phyloP scores from a whole-genome alignment of 2,797 vertebrate genomes.

The Lagorchestes hirsutus region DNA sequence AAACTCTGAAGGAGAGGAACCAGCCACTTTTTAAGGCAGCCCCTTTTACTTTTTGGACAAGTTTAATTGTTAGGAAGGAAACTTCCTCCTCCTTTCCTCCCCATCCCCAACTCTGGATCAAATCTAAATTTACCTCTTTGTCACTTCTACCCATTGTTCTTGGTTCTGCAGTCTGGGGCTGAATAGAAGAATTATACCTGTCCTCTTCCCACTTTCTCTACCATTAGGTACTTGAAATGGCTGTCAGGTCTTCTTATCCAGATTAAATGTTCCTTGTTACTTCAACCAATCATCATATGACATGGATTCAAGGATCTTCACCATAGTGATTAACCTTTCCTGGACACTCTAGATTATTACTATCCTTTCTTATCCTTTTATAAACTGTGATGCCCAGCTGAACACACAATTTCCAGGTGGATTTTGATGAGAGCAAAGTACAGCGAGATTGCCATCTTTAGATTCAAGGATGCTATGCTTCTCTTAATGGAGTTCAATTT shows the following conservation, averaged over 20 bases:
- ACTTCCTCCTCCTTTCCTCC: background rate
- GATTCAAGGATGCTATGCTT: background rate
- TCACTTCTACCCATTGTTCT: background rate
- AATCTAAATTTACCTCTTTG: background rate
- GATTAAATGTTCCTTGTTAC: background rate
- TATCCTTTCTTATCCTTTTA: background rate
- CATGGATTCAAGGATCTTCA: background rate
- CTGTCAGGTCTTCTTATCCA: background rate
- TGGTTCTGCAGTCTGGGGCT: background rate
- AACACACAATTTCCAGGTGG: background rate
- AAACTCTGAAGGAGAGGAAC: background rate
- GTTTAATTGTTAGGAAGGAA: background rate
- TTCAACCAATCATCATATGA: background rate
- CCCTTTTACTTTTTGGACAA: background rate
- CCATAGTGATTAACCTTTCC: background rate
- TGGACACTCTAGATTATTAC: background rate
- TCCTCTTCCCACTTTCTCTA: no score
- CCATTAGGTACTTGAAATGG: background rate
- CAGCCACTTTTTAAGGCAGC: background rate
- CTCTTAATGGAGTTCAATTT: no score
- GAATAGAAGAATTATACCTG: background rate
- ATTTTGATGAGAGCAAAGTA: background rate
- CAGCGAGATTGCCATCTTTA: background rate
- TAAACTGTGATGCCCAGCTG: background rate
- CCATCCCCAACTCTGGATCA: background rate